phyloP scores from a whole-genome alignment of 35 echinoderm and acorn worm species.

The Hemicentrotus pulcherrimus region DNA sequence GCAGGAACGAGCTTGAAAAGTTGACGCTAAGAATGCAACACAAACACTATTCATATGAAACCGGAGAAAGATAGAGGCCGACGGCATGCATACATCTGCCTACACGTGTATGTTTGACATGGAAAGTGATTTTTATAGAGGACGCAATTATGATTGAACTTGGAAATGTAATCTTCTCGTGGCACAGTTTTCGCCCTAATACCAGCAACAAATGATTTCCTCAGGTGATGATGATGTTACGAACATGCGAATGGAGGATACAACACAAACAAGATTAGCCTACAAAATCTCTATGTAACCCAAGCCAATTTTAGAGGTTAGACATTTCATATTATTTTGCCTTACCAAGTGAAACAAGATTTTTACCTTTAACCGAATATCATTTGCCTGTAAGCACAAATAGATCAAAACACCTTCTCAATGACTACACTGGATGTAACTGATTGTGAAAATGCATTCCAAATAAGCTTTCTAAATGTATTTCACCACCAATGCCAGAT shows the following conservation, averaged over 20 bases:
- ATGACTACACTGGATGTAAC: background rate
- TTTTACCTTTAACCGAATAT: background rate
- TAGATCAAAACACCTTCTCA: background rate
- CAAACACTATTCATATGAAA: conserved; percentile 6
- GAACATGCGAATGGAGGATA: background rate
- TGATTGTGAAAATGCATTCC: background rate
- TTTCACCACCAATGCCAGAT: background rate
- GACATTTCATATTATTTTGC: background rate
- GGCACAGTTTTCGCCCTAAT: background rate
- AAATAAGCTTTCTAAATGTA: background rate
- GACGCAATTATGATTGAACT: background rate
- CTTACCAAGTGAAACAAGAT: background rate
- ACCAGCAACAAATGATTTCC: background rate
- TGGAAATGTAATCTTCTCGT: background rate
- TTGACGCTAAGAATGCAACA: background rate
- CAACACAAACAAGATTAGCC: background rate
- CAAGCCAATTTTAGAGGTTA: conserved; percentile 7
- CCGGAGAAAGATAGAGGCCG: background rate
- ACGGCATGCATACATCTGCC: background rate
- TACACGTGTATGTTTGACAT: background rate
- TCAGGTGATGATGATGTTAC: background rate
- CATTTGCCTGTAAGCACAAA: background rate
- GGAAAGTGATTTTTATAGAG: background rate
- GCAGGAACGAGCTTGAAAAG: background rate
- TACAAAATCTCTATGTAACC: background rate